Percentiles rank a stretch among this genome's conserved stretches.
These are phyloP conservation scores for Corvus hawaiiensis DNA, from an alignment of 2,113 vertebrate genomes.

Conservation along the genomic window DNA sequence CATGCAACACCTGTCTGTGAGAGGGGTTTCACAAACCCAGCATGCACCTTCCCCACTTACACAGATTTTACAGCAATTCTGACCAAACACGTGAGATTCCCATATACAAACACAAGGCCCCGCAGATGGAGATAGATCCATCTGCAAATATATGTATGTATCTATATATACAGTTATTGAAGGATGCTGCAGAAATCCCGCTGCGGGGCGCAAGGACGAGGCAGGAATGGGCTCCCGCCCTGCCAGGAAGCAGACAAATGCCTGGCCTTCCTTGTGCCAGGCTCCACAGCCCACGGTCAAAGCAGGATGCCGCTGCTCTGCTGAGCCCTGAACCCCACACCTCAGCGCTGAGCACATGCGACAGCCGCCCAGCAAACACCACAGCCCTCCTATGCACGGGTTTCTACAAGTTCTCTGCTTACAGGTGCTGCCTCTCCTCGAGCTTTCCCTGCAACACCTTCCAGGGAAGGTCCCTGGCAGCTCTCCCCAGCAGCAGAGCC, in stretches of 20 bases:
- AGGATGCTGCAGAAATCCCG: neutral
- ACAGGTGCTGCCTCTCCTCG: neutral
- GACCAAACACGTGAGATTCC: fast-evolving
- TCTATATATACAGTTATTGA: neutral
- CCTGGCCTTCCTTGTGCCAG: fast-evolving
- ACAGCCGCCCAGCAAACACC: neutral
- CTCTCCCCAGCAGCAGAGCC: neutral
- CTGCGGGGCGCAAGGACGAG: neutral
- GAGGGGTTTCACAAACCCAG: neutral
- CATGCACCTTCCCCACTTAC: fast-evolving
- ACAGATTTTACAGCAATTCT: neutral
- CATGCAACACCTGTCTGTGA: neutral
- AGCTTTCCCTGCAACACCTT: neutral
- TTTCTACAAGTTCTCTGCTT: neutral
- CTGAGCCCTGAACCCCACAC: neutral
- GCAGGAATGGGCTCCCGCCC: neutral
- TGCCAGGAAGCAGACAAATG: neutral
- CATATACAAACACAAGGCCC: neutral
- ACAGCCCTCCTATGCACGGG: neutral
- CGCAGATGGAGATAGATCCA: neutral
- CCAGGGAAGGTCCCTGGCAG: neutral
- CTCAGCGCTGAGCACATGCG: fast-evolving
- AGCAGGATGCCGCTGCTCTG: neutral
- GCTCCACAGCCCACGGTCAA: fast-evolving
- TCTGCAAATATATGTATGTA: neutral